Evolutionary conservation across 1,140 invertebrate species (phyloP), one percentile per base, ranked within the genome.

Genomic region (Macrocentrus cingulum): DNA sequence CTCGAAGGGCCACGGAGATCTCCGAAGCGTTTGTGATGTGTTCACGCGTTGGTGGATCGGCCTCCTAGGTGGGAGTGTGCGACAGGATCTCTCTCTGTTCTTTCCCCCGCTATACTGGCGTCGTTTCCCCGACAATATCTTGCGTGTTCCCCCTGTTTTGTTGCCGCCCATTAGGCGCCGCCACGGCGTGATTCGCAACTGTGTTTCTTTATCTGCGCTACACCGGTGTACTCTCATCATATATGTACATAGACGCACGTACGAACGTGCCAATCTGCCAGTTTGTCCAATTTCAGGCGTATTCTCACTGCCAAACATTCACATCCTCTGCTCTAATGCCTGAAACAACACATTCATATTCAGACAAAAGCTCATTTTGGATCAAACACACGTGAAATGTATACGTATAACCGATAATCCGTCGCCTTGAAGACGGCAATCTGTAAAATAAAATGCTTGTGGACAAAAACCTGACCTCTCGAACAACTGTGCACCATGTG

Each of bases 401-500:
- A n/a, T n/a, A n/a, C n/a, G n/a, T 49, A 44, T 20, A 32, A 45
- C 11, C 13, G 20, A 22, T 36, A 32, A 36, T 20, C 3, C 19
- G n/a, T 37, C 29, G 20, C 20, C 19, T 22, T 22, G 41, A 23
- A 39, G 18, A 49, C 29, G n/a, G 34, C 44, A 55, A 74, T 72
- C 66, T 65, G 72, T 75, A 71, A 75, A 74, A 71, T 68, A 58
- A 62, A 72, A 70, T 71, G 36, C 44, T 65, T 63, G 63, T 65
- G 68, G 64, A 79, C 74, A 80, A 80, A 80, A 80, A 80, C 70
- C 71, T 77, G 77, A 77, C 72, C 75, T 78, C 76, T 75, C 70
- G 68, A 77, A 76, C 76, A 80, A 79, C 71, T 80, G 77, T 71
- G 69, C 75, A 59, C 74, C 77, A 80, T 78, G 74, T 80, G 77